A percentile compares a stretch with the other conserved stretches of the same genome.
Conservation (phyloP, 1,140 invertebrate genomes). For the Caenorhabditis tropicalis region DNA sequence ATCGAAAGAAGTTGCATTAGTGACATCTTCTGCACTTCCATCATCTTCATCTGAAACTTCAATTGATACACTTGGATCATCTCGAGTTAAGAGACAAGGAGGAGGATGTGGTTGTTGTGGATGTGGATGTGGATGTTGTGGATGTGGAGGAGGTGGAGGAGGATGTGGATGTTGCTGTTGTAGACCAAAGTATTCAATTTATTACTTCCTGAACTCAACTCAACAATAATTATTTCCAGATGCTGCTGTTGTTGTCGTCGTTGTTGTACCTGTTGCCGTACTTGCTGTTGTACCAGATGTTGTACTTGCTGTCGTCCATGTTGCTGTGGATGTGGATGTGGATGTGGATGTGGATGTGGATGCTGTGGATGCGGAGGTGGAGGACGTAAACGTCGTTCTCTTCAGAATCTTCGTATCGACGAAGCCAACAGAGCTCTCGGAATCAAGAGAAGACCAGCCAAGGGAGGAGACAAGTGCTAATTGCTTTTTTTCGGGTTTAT, state of each 20-base stretch:
- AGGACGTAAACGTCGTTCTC: slow-evolving; percentile 50
- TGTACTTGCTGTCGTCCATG: slow-evolving; percentile 33
- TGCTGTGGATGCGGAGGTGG: slow-evolving; percentile 47
- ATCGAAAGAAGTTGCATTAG: not conserved
- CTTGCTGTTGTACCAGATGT: slow-evolving; percentile 30
- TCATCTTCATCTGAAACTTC: slow-evolving; percentile 21
- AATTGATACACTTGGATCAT: slow-evolving; percentile 41
- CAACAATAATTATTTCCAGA: no score
- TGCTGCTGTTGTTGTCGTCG: slow-evolving; percentile 51
- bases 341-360: slow-evolving; percentile 45
- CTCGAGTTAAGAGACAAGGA: slow-evolving; percentile 47
- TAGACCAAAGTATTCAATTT: not conserved
- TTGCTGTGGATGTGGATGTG: slow-evolving; percentile 35
- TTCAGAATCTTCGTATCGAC: slow-evolving; percentile 48
- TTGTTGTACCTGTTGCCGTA: slow-evolving; percentile 50
- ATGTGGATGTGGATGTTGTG: slow-evolving; percentile 40
- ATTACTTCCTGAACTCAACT: no score
- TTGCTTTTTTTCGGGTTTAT: not conserved
- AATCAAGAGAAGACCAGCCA: slow-evolving; percentile 36
- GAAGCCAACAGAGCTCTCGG: slow-evolving; percentile 33
- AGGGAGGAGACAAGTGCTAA: slow-evolving; percentile 16
- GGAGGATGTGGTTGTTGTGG: slow-evolving; percentile 42
- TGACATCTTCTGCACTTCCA: not conserved
- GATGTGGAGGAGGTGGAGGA: slow-evolving; percentile 27
- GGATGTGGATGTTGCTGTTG: slow-evolving; percentile 34